Percentiles rank a stretch among this genome's conserved stretches.
Conservation (phyloP, 2,797 vertebrate genomes). For the Xerus rutilus region DNA sequence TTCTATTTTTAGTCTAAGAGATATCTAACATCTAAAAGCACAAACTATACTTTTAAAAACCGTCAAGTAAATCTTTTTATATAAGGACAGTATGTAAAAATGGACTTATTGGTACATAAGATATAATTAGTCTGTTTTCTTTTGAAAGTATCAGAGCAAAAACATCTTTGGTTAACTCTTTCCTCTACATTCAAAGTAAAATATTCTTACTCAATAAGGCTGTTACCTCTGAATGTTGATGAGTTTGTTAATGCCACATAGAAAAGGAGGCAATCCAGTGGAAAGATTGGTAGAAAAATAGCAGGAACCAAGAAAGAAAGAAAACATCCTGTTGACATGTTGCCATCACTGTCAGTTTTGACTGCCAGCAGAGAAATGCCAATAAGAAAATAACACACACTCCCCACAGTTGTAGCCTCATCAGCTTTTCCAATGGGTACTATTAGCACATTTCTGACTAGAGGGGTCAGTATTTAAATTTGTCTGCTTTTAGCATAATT, state of each 20-base stretch:
- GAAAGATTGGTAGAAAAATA: conserved; percentile 32
- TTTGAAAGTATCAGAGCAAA: conserved; percentile 77
- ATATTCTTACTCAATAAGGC: conserved; percentile 63
- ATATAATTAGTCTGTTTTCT: conserved; percentile 65
- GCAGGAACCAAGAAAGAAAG: conserved; percentile 33
- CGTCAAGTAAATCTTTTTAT: conserved; percentile 5
- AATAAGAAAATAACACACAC: not conserved
- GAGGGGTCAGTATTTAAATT: conserved; percentile 42
- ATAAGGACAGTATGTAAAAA: conserved; percentile 44
- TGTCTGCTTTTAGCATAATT: conserved; percentile 63
- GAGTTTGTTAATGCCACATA: conserved; percentile 48
- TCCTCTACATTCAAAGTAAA: conserved; percentile 81
- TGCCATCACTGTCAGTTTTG: conserved; percentile 10
- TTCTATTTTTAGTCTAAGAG: conserved; percentile 59
- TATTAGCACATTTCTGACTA: conserved; percentile 39
- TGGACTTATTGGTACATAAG: conserved; percentile 53
- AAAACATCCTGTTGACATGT: not conserved
- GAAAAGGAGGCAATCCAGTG: conserved; percentile 60
- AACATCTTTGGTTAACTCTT: conserved; percentile 82
- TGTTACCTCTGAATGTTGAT: conserved; percentile 70
- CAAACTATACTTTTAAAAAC: conserved; percentile 56
- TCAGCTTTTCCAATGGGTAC: conserved; percentile 44
- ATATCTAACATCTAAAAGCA: conserved; percentile 62
- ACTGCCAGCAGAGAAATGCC: conserved; percentile 26
- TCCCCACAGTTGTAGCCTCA: not conserved